Conservation (phyloP, 2,113 vertebrate genomes). For the Apodemus speciosus region DNA sequence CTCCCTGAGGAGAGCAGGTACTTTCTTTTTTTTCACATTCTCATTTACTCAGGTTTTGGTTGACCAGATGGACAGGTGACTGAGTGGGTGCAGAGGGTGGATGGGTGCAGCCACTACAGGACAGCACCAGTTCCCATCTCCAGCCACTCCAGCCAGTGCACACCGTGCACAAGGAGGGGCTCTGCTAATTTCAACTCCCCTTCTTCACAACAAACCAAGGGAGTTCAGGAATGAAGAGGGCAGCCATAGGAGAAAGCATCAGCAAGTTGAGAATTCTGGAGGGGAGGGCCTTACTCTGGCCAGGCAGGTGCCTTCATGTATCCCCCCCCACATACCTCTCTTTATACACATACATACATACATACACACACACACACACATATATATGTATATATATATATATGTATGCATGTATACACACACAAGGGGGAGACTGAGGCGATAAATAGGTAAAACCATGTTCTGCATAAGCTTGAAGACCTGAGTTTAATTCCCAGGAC, state of each 20-base stretch:
- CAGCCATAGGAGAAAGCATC: neutral
- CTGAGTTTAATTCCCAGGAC: neutral
- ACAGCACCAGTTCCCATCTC: neutral
- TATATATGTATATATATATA: too few relatives aligned
- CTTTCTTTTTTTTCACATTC: fast-evolving
- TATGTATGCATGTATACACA: too few relatives aligned
- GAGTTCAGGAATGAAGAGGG: neutral
- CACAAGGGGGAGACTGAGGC: neutral
- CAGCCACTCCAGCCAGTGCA: fast-evolving
- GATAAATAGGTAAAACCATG: neutral
- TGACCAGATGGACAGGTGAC: neutral
- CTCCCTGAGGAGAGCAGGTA: neutral
- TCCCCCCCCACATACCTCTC: fast-evolving
- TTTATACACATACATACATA: neutral
- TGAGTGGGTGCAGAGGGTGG: neutral
- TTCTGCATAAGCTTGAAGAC: neutral
- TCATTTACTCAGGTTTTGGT: neutral
- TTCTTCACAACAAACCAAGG: neutral
- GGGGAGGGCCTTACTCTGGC: neutral
- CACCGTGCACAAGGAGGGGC: fast-evolving
- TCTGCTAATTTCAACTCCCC: neutral
- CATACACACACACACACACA: too few relatives aligned
- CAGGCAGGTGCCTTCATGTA: neutral
- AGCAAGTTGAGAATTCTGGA: neutral
- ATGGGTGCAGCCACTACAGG: neutral